Evolutionary conservation across 2,797 vertebrate species (phyloP).

Genomic region (Acipenser ruthenus): DNA sequence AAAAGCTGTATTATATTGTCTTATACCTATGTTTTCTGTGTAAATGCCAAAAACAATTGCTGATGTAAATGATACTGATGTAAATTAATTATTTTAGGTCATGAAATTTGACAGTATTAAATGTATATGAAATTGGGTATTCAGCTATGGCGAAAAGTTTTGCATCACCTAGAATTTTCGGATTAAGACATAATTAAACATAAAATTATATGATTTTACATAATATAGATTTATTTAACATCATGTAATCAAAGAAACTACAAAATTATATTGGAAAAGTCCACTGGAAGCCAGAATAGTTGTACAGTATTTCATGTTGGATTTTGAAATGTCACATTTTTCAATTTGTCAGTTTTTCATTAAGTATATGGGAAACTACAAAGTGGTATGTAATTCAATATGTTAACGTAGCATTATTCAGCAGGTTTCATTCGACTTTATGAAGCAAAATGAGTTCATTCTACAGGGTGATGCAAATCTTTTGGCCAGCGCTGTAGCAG

Average conservation of each 20-base stretch:
- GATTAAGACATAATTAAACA: slow-evolving; percentile 36
- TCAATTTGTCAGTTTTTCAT: no score
- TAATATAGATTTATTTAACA: slow-evolving; percentile 18
- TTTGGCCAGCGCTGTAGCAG: no score
- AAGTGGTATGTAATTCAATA: no score
- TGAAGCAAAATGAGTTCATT: no score
- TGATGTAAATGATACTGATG: slow-evolving; percentile 62
- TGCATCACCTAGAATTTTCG: neutral
- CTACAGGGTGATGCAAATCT: no score
- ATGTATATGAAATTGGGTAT: slow-evolving; percentile 24
- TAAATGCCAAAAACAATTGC: slow-evolving; percentile 48
- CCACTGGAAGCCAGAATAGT: no score
- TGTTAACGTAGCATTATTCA: no score
- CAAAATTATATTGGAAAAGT: no score
- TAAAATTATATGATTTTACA: slow-evolving; percentile 26
- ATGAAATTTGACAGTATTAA: slow-evolving; percentile 35
- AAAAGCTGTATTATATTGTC: slow-evolving; percentile 51
- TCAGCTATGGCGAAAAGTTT: neutral
- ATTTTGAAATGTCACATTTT: no score
- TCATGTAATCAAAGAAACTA: slow-evolving; percentile 6
- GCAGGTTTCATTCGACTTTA: no score
- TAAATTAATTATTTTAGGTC: slow-evolving; percentile 50
- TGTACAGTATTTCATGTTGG: no score
- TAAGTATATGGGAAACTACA: no score
- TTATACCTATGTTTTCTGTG: slow-evolving; percentile 49